Evolutionary conservation across 1,140 invertebrate genomes (phyloP).

Genomic region (Galendromus occidentalis): DNA sequence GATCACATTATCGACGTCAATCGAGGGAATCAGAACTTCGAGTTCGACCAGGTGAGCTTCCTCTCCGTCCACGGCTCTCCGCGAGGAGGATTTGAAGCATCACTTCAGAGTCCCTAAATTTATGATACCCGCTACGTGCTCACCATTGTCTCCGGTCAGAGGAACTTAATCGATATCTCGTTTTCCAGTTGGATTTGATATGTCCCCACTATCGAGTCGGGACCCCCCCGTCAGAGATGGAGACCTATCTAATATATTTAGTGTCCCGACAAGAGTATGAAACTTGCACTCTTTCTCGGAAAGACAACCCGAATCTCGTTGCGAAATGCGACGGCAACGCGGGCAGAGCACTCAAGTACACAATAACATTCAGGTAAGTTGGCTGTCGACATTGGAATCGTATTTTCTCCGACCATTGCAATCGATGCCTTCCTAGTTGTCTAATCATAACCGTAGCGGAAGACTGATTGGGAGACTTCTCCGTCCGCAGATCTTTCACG

Average conservation of each 20-base stretch:
- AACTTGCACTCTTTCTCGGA: background rate
- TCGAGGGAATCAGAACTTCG: slow-evolving; percentile 11
- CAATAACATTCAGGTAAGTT: slow-evolving; percentile 5
- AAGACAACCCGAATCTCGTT: background rate
- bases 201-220: background rate
- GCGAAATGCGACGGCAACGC: slow-evolving; percentile 10
- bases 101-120: no score
- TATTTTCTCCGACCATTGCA: no score
- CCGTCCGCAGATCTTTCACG: slow-evolving; percentile 50
- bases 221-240: background rate
- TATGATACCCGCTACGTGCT: no score
- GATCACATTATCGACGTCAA: slow-evolving; percentile 16
- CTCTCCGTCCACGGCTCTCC: no score
- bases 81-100: no score
- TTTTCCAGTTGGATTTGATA: background rate
- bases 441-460: no score
- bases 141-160: no score
- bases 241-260: slow-evolving; percentile 4
- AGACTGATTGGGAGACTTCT: no score
- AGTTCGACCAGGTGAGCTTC: slow-evolving; percentile 11
- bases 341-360: background rate
- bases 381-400: no score
- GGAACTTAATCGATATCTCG: background rate
- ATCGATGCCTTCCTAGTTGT: no score
- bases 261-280: slow-evolving; percentile 15